Evolutionary conservation across 1,140 invertebrate genomes (phyloP), one percentile per base, ranked within the genome.

Genomic region (Platorchestia sp.): DNA sequence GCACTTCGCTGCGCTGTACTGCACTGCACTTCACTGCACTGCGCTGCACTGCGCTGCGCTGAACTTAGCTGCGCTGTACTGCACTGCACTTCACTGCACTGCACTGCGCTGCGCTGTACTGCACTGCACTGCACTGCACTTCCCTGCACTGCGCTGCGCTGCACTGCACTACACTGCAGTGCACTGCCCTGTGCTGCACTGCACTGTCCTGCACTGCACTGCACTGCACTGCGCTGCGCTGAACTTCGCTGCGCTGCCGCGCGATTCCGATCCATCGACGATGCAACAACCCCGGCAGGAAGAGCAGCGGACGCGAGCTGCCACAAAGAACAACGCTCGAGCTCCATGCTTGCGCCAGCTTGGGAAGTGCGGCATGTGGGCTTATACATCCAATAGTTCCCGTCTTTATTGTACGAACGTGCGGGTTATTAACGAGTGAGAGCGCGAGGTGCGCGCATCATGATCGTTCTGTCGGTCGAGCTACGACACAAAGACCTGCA

Each of bases 381-480:
- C 91, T 93, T 47, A 47, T 3, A 44, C 40, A 5, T 91, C 5
- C 44, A 93, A 93, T 93, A 45, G 91, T 93, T 93, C 36, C 91
- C n/a, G 43, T 93, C 91, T 47, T 45, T 47, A 45, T 93, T 45
- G 91, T 47, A 47, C 22, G 36, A 93, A 93, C 91, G 91, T 44
- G 91, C 44, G 45, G 44, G 91, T 93, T 93, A 93, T 45, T 45
- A 91, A 44, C 42, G 89, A 14, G 36, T 43, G 89, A 19, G 89
- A 91, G 44, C 14, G 89, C 6, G 45, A 93, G 19, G 40, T 93
- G 91, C 41, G 14, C 44, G 42, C 6, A 44, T 93, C 91, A 44
- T 93, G 91, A 93, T 45, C 19, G 40, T 10, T 45, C 91, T 10
- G 40, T 45, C 7, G 45, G 19, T 93, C 91, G 91, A 42, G 1